phyloP scores from a whole-genome alignment of 1,140 invertebrate species.

The Ectropis grisescens region DNA sequence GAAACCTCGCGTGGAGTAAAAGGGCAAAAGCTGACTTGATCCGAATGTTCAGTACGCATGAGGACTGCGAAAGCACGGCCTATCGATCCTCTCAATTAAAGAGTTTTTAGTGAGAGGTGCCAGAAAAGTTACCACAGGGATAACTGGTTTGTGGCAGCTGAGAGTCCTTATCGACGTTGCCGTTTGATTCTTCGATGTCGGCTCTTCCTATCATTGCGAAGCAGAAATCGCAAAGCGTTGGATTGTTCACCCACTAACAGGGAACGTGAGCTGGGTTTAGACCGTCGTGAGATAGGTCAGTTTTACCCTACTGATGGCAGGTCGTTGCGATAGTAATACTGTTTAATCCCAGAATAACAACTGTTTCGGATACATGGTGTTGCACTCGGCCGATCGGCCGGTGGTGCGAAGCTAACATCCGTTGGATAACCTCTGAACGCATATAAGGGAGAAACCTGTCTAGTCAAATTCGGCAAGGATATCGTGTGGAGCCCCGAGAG shows the following conservation, averaged over 20 bases:
- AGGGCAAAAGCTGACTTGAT: slow-evolving; percentile 15
- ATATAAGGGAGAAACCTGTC: slow-evolving; percentile 82
- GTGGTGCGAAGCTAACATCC: slow-evolving; percentile 51
- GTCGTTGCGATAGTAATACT: slow-evolving; percentile 72
- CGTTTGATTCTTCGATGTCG: slow-evolving; percentile 90
- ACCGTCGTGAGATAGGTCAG: slow-evolving; percentile 85
- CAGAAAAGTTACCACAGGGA: slow-evolving; percentile 90
- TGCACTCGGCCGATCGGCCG: slow-evolving; percentile 27
- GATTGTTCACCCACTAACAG: slow-evolving; percentile 86
- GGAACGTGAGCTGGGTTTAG: slow-evolving; percentile 84
- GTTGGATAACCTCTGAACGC: slow-evolving; percentile 86
- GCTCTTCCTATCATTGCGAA: slow-evolving; percentile 91
- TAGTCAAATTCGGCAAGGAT: slow-evolving; percentile 71
- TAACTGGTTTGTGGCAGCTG: slow-evolving; percentile 88
- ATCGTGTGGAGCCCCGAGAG: slow-evolving; percentile 48
- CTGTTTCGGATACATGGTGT: slow-evolving; percentile 82
- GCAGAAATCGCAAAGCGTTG: slow-evolving; percentile 87
- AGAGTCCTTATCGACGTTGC: slow-evolving; percentile 87
- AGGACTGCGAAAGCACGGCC: slow-evolving; percentile 12
- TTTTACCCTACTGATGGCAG: slow-evolving; percentile 74
- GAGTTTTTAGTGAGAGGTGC: slow-evolving; percentile 85
- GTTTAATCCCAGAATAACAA: slow-evolving; percentile 76
- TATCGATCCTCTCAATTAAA: slow-evolving; percentile 78
- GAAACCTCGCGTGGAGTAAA: slow-evolving; percentile 11
- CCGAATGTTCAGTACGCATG: slow-evolving; percentile 15